A percentile compares a stretch with the other conserved stretches of the same genome.
phyloP scores from a whole-genome alignment of 2,797 vertebrate species.

The Eptatretus atami region DNA sequence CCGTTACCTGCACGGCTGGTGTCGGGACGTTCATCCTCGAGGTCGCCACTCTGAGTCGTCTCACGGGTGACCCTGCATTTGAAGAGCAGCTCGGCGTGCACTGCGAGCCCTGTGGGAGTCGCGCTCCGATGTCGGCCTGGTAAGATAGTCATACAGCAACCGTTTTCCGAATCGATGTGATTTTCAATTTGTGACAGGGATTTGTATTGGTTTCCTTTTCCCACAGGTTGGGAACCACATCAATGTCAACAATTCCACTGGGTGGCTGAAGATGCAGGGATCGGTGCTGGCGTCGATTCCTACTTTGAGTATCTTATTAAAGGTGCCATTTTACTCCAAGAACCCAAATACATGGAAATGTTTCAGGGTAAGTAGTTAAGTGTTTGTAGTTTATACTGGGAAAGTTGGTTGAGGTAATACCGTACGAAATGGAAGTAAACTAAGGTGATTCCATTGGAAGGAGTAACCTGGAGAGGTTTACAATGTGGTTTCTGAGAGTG shows the following conservation, averaged over 20 bases:
- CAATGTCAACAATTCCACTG: constrained; percentile 61
- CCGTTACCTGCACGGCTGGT: constrained; percentile 72
- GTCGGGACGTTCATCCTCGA: constrained; percentile 88
- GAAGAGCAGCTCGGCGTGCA: constrained; percentile 43
- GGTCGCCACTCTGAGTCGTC: constrained; percentile 51
- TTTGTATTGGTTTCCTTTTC: not conserved
- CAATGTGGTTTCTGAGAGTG: too few relatives aligned
- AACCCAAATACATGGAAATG: constrained; percentile 55
- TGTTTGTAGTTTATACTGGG: not conserved
- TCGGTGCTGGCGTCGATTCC: constrained; percentile 70
- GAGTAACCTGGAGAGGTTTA: too few relatives aligned
- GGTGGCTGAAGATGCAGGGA: constrained; percentile 80
- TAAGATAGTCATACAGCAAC: constrained; percentile 14
- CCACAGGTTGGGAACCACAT: constrained; percentile 64
- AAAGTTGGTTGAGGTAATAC: not conserved
- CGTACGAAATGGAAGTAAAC: too few relatives aligned
- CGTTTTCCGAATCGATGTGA: not conserved
- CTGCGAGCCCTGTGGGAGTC: constrained; percentile 50
- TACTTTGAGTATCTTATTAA: constrained; percentile 92
- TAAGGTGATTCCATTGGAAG: too few relatives aligned
- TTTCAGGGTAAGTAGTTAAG: not conserved
- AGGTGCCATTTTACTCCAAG: constrained; percentile 66
- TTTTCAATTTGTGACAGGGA: not conserved
- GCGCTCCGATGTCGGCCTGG: constrained; percentile 66
- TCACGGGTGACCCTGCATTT: constrained; percentile 49